These are phyloP conservation scores for Limnodromus scolopaceus DNA, from an alignment of 2,797 vertebrate genomes.

Conservation along the genomic window DNA sequence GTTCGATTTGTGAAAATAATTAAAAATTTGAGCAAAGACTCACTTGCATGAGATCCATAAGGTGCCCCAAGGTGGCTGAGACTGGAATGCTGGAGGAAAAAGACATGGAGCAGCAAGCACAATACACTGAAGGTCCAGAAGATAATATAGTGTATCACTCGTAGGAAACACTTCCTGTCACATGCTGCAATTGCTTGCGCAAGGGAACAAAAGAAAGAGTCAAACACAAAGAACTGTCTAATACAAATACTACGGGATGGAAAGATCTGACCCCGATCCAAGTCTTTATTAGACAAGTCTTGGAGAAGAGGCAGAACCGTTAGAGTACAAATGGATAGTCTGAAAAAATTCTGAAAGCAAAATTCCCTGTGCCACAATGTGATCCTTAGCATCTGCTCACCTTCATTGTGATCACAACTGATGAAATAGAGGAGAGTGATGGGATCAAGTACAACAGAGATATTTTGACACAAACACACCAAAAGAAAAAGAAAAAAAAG, in stretches of 20 bases:
- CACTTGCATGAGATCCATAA: not conserved
- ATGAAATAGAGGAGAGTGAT: not conserved
- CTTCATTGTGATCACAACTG: not conserved
- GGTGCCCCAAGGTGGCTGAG: not conserved
- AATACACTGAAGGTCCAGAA: not conserved
- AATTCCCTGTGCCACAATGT: not conserved
- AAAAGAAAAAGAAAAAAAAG: no score
- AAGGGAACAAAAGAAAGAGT: not conserved
- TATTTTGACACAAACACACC: not conserved
- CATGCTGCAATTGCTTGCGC: not conserved
- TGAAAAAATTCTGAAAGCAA: not conserved
- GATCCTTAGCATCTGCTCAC: not conserved
- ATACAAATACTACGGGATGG: not conserved
- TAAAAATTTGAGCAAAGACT: not conserved
- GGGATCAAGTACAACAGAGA: not conserved
- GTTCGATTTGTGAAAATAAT: not conserved
- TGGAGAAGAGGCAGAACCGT: not conserved
- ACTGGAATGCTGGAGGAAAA: not conserved
- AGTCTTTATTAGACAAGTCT: not conserved
- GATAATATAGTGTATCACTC: not conserved
- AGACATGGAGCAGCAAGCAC: not conserved
- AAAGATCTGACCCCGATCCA: not conserved
- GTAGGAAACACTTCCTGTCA: not conserved
- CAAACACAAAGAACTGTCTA: not conserved
- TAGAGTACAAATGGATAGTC: not conserved